Percentiles rank a stretch among this genome's conserved stretches.
Conservation (phyloP, 2,888 invertebrate species). For the Aspidiotus rigidus region DNA sequence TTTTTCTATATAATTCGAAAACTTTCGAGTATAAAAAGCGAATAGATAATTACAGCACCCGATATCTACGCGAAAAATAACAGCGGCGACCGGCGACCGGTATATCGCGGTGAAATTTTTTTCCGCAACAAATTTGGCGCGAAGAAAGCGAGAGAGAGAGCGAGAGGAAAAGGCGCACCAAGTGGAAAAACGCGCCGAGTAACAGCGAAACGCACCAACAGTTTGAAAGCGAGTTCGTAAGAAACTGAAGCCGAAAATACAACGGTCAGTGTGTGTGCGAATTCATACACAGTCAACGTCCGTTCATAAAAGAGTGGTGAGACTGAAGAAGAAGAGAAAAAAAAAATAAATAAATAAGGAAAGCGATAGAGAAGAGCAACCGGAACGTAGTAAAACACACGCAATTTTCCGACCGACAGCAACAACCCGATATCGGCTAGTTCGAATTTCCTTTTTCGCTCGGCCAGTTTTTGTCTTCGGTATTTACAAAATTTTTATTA, state of each 20-base stretch:
- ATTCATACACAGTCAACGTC: slow-evolving; percentile 21
- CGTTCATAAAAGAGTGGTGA: slow-evolving; percentile 6
- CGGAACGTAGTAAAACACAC: slow-evolving; percentile 6
- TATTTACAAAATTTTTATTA: too few species aligned
- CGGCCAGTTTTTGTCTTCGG: too few species aligned
- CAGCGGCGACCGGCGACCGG: too few species aligned
- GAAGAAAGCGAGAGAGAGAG: background rate
- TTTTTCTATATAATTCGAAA: too few species aligned
- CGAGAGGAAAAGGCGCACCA: background rate
- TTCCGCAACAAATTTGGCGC: slow-evolving; percentile 18
- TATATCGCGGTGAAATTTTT: too few species aligned
- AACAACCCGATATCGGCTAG: too few species aligned
- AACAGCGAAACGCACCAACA: slow-evolving; percentile 13
- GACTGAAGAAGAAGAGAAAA: background rate
- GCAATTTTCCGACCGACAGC: slow-evolving; percentile 6
- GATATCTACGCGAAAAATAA: too few species aligned
- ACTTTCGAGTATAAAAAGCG: too few species aligned
- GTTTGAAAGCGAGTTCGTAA: slow-evolving; percentile 22
- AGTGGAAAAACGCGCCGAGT: slow-evolving; percentile 11
- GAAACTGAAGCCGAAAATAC: slow-evolving; percentile 21
- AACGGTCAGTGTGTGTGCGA: slow-evolving; percentile 22
- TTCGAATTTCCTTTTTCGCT: too few species aligned
- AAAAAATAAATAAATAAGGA: background rate
- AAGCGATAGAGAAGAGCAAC: background rate
- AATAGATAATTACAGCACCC: too few species aligned